Evolutionary conservation across 1,140 invertebrate species (phyloP), one percentile per base, ranked within the genome.

Genomic region (Polypedilum vanderplanki): DNA sequence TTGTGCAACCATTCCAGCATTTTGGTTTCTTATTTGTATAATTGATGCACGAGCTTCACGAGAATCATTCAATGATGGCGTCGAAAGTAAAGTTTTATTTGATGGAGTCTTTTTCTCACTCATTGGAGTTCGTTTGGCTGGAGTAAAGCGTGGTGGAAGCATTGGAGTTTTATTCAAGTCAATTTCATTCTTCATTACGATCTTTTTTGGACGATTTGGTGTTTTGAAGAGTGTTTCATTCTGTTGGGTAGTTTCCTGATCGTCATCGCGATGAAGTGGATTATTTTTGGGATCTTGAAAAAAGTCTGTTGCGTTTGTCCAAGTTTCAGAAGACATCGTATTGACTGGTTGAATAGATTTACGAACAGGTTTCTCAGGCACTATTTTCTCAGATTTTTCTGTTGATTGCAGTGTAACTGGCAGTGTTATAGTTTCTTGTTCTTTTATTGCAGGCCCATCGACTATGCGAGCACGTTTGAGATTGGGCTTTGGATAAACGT

Each of bases 1-100:
- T 0, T 87, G 88, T 41, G 88, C 77, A 0, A 90, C 89, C 88
- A 89, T 90, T 7, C 89, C 89, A 9, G 87, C 87, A 79, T 90
- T 90, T 80, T 89, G 87, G 41, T 83, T 84, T 46, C 88, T 81
- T 7, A 90, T 78, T 78, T 87, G 86, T 0, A 87, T 87, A 5
- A 90, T 83, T 0, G 89, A 90, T 0, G 86, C 85, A 73, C 89
- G 83, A 15, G 86, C 85, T 24, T 84, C 84, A 73, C 81, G 81
- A 17, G 79, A 76, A 17, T 77, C 74, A 18, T 76, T 41, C 10
- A 75, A 41, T 73, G 78, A 75, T 46, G 77, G 81, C 77, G 67
- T 74, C 20, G 20, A 57, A 15, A 70, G 33, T 57, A 24, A 75
- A 40, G 74, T 79, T 40, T 65, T 77, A 18, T 65, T 76, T 75